Evolutionary conservation across 2,797 vertebrate genomes (phyloP), one percentile per base, ranked within the genome.

Genomic region (Novumbra hubbsi): DNA sequence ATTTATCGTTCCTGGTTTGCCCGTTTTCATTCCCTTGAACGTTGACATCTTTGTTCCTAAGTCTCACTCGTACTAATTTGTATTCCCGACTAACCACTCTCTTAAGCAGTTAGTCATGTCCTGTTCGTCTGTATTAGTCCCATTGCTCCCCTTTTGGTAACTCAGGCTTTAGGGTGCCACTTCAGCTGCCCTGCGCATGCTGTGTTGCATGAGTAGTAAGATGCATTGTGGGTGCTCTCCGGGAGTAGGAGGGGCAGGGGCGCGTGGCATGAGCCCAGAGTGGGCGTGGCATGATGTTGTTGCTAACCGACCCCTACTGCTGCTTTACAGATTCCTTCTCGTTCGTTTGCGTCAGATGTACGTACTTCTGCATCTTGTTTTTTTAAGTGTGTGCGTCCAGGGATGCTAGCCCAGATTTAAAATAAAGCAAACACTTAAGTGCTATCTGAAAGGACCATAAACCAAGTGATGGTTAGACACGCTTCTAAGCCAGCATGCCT

Each of bases 151-250:
- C 55, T 70, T 75, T 62, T 71, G 83, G 68, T 84, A 93, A 93
- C 91, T 88, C 89, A 93, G 89, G 89, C 94, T 94, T 95, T 92
- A 92, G 88, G 93, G 94, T 88, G 94, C 92, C 88, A 70, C 81
- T 90, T 94, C 94, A 93, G 93, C 94, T 94, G 91, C 95, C 93
- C 94, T 88, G 85, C 93, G 97, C 97, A 99, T 98, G 98, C 90
- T 93, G 90, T 96, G 95, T 96, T 95, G 96, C 97, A 98, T 97
- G 97, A 76, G 52, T 90, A 78, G 86, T 94, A 94, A 96, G 94
- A 94, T 94, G 95, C 95, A 91, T 94, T 93, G 90, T 92, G 94
- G 89, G 78, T 94, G 86, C 90, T 87, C 86, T 85, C 21, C 3
- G 30, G 84, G 90, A 89, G 82, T 88, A 93, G 89, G 93, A 91